Evolutionary conservation across 2,113 vertebrate genomes (phyloP).

Genomic region (Caracal caracal): DNA sequence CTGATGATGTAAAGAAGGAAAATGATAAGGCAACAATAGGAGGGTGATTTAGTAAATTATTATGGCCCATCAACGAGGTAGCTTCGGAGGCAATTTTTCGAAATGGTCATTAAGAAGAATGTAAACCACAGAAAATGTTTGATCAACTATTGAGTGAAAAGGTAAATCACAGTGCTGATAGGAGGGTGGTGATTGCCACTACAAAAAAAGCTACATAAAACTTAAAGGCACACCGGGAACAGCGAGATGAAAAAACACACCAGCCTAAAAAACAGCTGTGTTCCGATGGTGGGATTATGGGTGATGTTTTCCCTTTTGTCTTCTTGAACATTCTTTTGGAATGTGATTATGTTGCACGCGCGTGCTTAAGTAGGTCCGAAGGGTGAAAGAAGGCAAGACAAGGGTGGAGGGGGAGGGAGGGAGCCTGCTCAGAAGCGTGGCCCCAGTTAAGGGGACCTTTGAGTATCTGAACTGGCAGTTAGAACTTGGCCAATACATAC

Average conservation of each 20-base stretch:
- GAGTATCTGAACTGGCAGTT: not conserved
- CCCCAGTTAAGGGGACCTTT: not conserved
- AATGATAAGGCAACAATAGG: slow-evolving; percentile 65
- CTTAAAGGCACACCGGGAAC: not conserved
- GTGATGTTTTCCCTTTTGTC: not conserved
- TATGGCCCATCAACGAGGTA: not conserved
- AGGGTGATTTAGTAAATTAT: slow-evolving; percentile 65
- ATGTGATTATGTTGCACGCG: not conserved
- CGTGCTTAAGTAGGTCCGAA: not conserved
- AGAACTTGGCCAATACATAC: slow-evolving; percentile 81
- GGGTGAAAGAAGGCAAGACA: not conserved
- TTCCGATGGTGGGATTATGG: not conserved
- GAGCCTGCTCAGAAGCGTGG: not conserved
- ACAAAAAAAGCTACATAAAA: not conserved
- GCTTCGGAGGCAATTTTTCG: slow-evolving; percentile 37
- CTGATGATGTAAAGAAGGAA: slow-evolving; percentile 56
- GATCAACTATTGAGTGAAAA: slow-evolving; percentile 54
- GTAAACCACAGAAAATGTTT: slow-evolving; percentile 58
- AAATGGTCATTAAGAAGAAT: slow-evolving; percentile 67
- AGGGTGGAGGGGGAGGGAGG: not conserved
- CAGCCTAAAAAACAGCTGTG: not conserved
- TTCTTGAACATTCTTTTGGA: not conserved
- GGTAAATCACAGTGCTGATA: slow-evolving; percentile 40
- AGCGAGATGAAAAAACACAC: not conserved
- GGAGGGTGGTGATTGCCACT: slow-evolving; percentile 9